phyloP scores from a whole-genome alignment of 2,113 vertebrate genomes.

The Telmatochromis sp. region DNA sequence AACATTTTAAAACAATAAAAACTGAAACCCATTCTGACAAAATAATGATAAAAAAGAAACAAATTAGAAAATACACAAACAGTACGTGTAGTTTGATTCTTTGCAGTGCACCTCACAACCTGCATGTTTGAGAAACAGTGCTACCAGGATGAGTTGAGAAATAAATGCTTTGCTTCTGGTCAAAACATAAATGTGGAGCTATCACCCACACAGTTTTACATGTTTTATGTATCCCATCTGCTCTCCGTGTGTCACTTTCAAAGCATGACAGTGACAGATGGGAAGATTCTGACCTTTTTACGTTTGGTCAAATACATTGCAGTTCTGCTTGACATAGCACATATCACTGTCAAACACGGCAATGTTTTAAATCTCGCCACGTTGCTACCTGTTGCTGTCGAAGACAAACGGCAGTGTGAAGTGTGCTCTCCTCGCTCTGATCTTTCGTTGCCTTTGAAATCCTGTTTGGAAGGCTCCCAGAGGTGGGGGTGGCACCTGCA shows the following conservation, averaged over 20 bases:
- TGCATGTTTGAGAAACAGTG: background rate
- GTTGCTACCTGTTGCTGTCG: background rate
- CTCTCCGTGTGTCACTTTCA: background rate
- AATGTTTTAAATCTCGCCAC: background rate
- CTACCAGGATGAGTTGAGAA: background rate
- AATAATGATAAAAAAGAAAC: background rate
- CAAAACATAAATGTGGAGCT: background rate
- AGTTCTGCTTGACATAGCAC: background rate
- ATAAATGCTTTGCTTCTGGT: background rate
- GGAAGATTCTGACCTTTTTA: background rate
- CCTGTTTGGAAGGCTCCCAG: background rate
- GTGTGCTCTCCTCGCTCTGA: background rate
- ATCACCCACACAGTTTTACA: background rate
- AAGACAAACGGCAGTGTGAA: background rate
- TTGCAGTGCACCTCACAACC: background rate
- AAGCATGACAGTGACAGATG: background rate
- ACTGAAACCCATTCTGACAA: background rate
- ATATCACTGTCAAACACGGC: background rate
- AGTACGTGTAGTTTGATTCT: background rate
- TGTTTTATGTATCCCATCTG: background rate
- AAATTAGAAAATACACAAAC: background rate
- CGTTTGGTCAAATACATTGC: background rate
- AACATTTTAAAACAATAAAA: background rate
- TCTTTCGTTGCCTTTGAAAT: background rate
- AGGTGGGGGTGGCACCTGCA: background rate